phyloP scores from a whole-genome alignment of 2,113 vertebrate genomes.

The Ranitomeya variabilis region DNA sequence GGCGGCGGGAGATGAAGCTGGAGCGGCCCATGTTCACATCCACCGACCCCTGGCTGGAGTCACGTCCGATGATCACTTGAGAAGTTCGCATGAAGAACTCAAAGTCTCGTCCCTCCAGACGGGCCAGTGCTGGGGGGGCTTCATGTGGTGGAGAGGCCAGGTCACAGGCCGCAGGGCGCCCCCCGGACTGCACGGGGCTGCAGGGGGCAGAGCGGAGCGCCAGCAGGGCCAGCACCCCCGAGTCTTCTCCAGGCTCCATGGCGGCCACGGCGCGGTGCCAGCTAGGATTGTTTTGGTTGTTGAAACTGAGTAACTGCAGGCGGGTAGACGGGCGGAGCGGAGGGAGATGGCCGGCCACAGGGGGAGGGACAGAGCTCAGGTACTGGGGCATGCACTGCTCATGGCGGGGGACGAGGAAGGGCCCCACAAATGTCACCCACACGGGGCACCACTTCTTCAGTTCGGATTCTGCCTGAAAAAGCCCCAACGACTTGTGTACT shows the following conservation, averaged over 20 bases:
- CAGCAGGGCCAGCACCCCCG: slow-evolving; percentile 85
- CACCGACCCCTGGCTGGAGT: slow-evolving; percentile 95
- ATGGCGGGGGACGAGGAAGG: no score
- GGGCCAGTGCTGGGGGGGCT: slow-evolving; percentile 72
- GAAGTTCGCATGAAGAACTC: slow-evolving; percentile 96
- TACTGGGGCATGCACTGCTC: neutral
- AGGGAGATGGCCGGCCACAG: slow-evolving; percentile 44
- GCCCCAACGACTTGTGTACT: no score
- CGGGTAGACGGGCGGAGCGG: slow-evolving; percentile 65
- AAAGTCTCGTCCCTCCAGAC: slow-evolving; percentile 84
- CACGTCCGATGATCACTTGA: slow-evolving; percentile 92
- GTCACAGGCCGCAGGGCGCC: slow-evolving; percentile 66
- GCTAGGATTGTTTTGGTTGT: slow-evolving; percentile 50
- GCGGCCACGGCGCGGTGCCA: slow-evolving; percentile 71
- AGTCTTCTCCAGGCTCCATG: slow-evolving; percentile 87
- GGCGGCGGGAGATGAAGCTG: slow-evolving; percentile 95
- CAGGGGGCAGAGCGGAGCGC: slow-evolving; percentile 87
- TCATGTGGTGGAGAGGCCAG: slow-evolving; percentile 64
- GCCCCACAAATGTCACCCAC: no score
- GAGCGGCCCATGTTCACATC: slow-evolving; percentile 97
- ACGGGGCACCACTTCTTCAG: no score
- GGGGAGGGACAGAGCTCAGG: slow-evolving; percentile 47
- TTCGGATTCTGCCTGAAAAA: no score
- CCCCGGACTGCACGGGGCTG: slow-evolving; percentile 78
- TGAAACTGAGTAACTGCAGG: slow-evolving; percentile 54